Percentiles rank a stretch among this genome's conserved stretches.
phyloP scores from a whole-genome alignment of 1,140 invertebrate species.

The Heliconius hewitsoni region DNA sequence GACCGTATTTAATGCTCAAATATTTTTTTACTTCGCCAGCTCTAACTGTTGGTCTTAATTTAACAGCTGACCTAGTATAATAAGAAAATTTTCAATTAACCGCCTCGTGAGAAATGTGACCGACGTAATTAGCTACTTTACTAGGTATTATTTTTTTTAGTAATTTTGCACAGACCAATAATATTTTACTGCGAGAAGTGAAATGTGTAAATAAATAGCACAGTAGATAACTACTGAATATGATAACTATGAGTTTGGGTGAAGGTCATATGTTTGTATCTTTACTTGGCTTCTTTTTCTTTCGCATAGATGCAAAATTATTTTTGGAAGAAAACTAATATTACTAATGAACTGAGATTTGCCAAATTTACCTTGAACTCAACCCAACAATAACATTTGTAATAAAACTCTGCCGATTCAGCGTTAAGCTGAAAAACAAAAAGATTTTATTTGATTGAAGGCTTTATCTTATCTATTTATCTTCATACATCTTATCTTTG shows the following conservation, averaged over 20 bases:
- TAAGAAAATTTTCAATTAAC: constrained; percentile 29
- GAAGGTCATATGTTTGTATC: neutral
- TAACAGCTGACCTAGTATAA: constrained; percentile 29
- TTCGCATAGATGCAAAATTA: neutral
- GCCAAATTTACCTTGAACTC: no score
- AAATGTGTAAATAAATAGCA: neutral
- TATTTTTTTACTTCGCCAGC: constrained; percentile 22
- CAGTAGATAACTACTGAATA: neutral
- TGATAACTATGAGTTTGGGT: neutral
- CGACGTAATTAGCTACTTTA: constrained; percentile 19
- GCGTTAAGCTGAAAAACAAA: no score
- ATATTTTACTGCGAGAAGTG: neutral
- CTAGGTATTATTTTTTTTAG: neutral
- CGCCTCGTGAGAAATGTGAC: constrained; percentile 31
- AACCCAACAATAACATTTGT: no score
- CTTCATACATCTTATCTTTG: no score
- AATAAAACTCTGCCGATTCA: no score
- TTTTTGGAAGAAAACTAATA: no score
- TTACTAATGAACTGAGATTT: no score
- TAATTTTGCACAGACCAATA: neutral
- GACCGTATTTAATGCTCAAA: constrained; percentile 10
- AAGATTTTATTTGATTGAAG: no score
- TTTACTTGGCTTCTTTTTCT: neutral
- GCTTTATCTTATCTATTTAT: no score
- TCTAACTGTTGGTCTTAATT: constrained; percentile 32